phyloP scores from a whole-genome alignment of 1,140 invertebrate species.

The Asobara japonica region DNA sequence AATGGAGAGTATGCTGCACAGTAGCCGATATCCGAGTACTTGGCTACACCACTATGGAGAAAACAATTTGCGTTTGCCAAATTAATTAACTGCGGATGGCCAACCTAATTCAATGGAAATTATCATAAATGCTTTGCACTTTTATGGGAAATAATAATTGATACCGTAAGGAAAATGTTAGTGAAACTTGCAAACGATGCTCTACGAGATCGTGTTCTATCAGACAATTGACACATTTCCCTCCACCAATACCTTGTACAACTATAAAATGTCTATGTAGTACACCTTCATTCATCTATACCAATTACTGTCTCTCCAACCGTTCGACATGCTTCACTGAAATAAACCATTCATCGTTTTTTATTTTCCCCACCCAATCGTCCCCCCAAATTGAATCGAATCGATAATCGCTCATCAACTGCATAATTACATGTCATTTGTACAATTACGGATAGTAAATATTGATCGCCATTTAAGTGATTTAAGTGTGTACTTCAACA shows the following conservation, averaged over 20 bases:
- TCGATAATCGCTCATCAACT: background rate
- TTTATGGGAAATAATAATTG: too few relatives aligned
- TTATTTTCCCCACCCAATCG: background rate
- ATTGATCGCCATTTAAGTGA: background rate
- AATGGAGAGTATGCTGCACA: constrained; percentile 10
- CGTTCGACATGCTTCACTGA: background rate
- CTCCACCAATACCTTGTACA: background rate
- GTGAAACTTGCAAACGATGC: background rate
- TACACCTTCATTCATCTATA: background rate
- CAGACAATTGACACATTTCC: background rate
- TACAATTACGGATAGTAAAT: background rate
- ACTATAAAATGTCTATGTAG: background rate
- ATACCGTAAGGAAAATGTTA: too few relatives aligned
- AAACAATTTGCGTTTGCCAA: background rate
- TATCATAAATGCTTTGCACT: too few relatives aligned
- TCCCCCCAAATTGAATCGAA: background rate
- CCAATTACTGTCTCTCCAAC: background rate
- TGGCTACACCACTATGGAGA: background rate
- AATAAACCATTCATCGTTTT: background rate
- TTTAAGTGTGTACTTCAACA: background rate
- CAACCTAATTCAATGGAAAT: background rate
- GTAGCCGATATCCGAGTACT: constrained; percentile 20
- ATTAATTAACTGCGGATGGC: background rate
- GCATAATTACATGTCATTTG: constrained; percentile 4
- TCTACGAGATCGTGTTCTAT: background rate